A percentile compares a stretch with the other conserved stretches of the same genome.
Evolutionary conservation across 2,888 invertebrate genomes (phyloP).

Genomic region (Trichopoda pennipes): DNA sequence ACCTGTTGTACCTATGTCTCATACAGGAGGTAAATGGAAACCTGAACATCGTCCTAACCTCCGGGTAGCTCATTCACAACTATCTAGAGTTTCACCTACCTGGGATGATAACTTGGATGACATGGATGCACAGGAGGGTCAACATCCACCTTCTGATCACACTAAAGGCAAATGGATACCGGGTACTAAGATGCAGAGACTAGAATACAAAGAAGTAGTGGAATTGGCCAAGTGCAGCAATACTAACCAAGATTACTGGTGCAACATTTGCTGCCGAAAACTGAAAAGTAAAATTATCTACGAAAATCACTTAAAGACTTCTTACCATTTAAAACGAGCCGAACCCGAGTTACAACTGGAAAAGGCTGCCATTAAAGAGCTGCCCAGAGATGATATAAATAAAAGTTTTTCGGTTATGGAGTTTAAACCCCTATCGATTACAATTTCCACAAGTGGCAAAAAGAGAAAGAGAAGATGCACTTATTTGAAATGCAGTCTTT

Average conservation of each 20-base stretch:
- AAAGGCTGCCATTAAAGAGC: conserved; percentile 81
- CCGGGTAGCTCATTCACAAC: conserved; percentile 72
- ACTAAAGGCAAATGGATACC: conserved; percentile 91
- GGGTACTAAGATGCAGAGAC: conserved; percentile 83
- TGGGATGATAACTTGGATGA: conserved; percentile 82
- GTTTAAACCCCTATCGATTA: conserved; percentile 72
- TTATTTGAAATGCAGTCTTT: conserved; percentile 86
- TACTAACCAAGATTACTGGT: conserved; percentile 84
- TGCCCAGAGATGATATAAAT: conserved; percentile 64
- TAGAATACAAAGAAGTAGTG: conserved; percentile 81
- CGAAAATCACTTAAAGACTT: conserved; percentile 88
- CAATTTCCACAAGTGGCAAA: conserved; percentile 72
- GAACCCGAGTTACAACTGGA: conserved; percentile 87
- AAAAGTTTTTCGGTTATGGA: conserved; percentile 63
- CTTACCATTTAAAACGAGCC: conserved; percentile 86
- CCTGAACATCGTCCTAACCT: conserved; percentile 82
- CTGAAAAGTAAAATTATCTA: conserved; percentile 88
- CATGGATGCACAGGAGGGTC: conserved; percentile 78
- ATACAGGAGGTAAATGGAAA: conserved; percentile 89
- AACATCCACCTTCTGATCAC: conserved; percentile 85
- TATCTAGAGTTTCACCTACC: conserved; percentile 79
- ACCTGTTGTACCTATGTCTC: conserved; percentile 82
- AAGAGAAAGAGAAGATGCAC: conserved; percentile 83
- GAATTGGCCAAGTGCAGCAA: conserved; percentile 72
- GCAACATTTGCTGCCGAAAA: conserved; percentile 89